A percentile compares a stretch with the other conserved stretches of the same genome.
phyloP scores from a whole-genome alignment of 35 echinoderm and acorn worm genomes.

The Stichopus chloronotus region DNA sequence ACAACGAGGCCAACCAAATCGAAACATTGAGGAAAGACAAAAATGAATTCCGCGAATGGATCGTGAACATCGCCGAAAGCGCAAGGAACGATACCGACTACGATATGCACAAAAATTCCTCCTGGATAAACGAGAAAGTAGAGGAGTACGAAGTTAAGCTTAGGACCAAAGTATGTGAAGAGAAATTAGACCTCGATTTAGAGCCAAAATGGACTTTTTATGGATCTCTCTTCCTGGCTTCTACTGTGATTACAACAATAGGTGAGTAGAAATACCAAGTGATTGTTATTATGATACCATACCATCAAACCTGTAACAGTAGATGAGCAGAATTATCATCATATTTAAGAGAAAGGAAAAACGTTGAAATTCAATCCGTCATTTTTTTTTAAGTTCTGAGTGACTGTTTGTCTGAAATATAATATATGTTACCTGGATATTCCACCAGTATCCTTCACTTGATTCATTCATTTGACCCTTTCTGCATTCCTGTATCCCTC shows the following conservation, averaged over 20 bases:
- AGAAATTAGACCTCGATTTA: constrained; percentile 9
- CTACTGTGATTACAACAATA: constrained; percentile 42
- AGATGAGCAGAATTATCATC: too few species aligned
- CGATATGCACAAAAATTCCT: background rate
- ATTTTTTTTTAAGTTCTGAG: too few species aligned
- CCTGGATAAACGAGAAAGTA: background rate
- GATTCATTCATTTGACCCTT: too few species aligned
- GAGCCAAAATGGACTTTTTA: constrained; percentile 22
- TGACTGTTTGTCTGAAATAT: too few species aligned
- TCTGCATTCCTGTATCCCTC: too few species aligned
- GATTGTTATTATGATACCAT: too few species aligned
- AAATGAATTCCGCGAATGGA: constrained; percentile 13
- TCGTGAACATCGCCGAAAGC: background rate
- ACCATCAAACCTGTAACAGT: too few species aligned
- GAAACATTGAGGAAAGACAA: background rate
- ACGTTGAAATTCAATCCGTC: too few species aligned
- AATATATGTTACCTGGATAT: too few species aligned
- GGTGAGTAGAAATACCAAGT: constrained; percentile 3
- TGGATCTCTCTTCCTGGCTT: constrained; percentile 41
- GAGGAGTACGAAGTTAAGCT: background rate
- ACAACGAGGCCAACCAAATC: background rate
- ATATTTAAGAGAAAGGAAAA: too few species aligned
- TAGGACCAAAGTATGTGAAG: constrained; percentile 3
- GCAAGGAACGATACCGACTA: background rate
- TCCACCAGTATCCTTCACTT: too few species aligned